Evolutionary conservation across 2,113 vertebrate species (phyloP), one percentile per base, ranked within the genome.

Genomic region (Equus quagga): DNA sequence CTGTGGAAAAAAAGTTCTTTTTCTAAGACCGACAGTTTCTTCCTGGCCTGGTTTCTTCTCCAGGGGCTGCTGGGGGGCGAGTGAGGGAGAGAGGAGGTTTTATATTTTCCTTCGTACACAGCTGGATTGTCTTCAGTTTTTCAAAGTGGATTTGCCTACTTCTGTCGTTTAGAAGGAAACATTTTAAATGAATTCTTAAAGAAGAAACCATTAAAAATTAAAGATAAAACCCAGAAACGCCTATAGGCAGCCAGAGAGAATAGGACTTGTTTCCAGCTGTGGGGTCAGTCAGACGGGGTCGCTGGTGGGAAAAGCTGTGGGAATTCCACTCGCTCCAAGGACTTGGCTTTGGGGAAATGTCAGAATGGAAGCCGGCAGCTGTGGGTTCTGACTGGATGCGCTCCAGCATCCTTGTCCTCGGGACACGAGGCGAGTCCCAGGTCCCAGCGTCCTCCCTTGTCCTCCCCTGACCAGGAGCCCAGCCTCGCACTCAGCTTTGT

Each of bases 81-180:
- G 12, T 2, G 0, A 4, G 11, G 1, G 4, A 1, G 18, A 7
- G 51, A 24, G 21, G 19, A 6, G 1, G 26, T 15, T 46, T n/a
- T 19, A 3, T 41, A 28, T 24, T 36, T 46, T 64, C 64, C 49
- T 72, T 33, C 14, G 2, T 10, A 31, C 64, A 19, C 18, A 19
- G 36, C 17, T 17, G 21, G 58, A 31, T 12, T 65, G n/a, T 11
- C 36, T 67, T 33, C 41, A 18, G 75, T 33, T 84, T 83, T 65
- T 28, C 65, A 67, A 75, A 82, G 31, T 17, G 62, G 26, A 0
- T 69, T 80, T 84, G 51, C 19, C 44, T 26, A 76, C 31, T 78
- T 51, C 60, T 80, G 21, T 58, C 58, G 8, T 33, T 81, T 51
- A 72, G 36, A 80, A 65, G 21, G 41, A 78, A 88, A 19, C 18